A percentile compares a stretch with the other conserved stretches of the same genome.
phyloP scores from a whole-genome alignment of 2,888 invertebrate genomes.

The Epicampocera succincta region DNA sequence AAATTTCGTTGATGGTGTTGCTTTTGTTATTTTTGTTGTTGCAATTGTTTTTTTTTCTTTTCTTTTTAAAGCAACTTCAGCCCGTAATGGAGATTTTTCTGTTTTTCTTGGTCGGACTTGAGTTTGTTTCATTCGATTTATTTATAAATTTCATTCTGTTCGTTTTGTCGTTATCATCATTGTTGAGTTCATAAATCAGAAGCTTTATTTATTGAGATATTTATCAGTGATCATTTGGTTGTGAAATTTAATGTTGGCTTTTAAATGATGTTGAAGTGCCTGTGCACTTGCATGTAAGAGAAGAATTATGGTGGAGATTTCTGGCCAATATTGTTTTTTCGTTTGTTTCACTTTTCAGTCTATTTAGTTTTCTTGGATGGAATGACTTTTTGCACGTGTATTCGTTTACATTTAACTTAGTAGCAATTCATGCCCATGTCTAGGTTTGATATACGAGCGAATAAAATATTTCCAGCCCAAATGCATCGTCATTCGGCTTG shows the following conservation, averaged over 20 bases:
- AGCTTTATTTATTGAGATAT: constrained; percentile 70
- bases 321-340: not conserved
- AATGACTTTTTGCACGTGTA: not conserved
- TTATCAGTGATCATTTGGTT: constrained; percentile 69
- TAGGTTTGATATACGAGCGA: no score
- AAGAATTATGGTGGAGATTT: constrained; percentile 35
- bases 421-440: no score
- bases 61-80: constrained; percentile 2
- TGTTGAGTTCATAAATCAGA: constrained; percentile 70
- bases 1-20: not conserved
- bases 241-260: constrained; percentile 64
- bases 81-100: not conserved
- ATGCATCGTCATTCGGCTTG: no score
- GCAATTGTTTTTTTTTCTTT: not conserved
- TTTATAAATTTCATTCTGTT: constrained; percentile 51
- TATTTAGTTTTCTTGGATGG: not conserved
- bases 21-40: no score
- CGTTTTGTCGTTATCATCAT: constrained; percentile 60
- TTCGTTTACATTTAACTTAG: no score
- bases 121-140: constrained; percentile 59
- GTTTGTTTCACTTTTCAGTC: no score
- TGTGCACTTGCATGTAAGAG: constrained; percentile 52
- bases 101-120: constrained; percentile 6
- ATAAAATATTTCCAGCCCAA: no score
- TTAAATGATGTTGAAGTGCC: constrained; percentile 50